A percentile compares a stretch with the other conserved stretches of the same genome.
phyloP scores from a whole-genome alignment of 1,140 invertebrate genomes.

The Orius laevigatus region DNA sequence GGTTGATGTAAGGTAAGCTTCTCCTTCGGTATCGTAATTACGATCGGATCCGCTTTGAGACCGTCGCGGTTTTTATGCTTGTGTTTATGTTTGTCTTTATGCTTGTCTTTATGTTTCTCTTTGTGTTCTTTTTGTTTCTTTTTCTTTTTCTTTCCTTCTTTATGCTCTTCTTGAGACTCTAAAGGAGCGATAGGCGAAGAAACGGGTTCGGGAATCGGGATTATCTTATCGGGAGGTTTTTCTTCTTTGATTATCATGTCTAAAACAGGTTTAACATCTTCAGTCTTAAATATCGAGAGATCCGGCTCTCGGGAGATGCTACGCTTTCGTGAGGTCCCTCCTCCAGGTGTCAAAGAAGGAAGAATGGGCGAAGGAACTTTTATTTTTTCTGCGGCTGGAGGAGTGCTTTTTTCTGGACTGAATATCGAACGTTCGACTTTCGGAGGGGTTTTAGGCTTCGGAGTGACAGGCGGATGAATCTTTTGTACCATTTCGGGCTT shows the following conservation, averaged over 20 bases:
- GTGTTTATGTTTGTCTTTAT: conserved; percentile 17
- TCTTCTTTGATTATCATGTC: conserved; percentile 1
- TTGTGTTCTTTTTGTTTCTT: conserved; percentile 13
- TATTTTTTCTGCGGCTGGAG: neutral
- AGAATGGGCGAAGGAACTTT: conserved; percentile 3
- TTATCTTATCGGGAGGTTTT: neutral
- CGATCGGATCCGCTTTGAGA: conserved; percentile 11
- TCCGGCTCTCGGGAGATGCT: neutral
- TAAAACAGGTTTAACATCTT: conserved; percentile 1
- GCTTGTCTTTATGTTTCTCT: conserved; percentile 12
- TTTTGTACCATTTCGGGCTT: neutral
- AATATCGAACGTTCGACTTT: conserved; percentile 12
- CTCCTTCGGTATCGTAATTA: conserved; percentile 16
- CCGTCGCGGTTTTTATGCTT: conserved; percentile 14
- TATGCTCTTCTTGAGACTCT: neutral
- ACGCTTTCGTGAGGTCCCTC: neutral
- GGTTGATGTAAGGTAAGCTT: conserved; percentile 9
- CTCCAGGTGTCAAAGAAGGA: neutral
- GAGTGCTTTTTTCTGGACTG: conserved; percentile 11
- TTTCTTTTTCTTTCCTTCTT: conserved; percentile 14
- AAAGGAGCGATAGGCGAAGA: neutral
- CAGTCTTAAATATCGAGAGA: conserved; percentile 4
- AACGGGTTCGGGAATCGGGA: neutral
- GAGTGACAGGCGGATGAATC: neutral
- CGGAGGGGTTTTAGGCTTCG: conserved; percentile 6